These are phyloP conservation scores for Steromphala cineraria DNA, from an alignment of 2,888 invertebrate genomes.

Conservation along the genomic window DNA sequence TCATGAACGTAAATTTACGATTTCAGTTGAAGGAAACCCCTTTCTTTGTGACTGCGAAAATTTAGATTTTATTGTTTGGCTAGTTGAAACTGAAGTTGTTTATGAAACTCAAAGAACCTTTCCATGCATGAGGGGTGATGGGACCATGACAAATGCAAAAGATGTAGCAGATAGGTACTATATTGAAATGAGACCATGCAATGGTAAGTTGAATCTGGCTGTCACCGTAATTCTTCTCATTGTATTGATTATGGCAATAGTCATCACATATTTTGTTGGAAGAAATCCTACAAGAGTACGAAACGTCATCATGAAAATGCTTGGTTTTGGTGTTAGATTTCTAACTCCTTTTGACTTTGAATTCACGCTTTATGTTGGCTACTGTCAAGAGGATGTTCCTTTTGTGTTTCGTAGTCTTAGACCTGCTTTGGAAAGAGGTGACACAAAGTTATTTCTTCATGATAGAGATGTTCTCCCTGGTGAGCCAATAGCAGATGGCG, in stretches of 20 bases:
- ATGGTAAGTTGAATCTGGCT: neutral
- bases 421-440: neutral
- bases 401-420: neutral
- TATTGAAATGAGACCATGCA: neutral
- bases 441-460: neutral
- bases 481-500: neutral
- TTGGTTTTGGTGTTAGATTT: neutral
- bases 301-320: neutral
- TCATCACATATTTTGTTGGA: neutral
- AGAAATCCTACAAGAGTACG: neutral
- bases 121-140: neutral
- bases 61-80: slow-evolving; percentile 3
- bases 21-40: neutral
- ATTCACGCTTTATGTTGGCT: neutral
- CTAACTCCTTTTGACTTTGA: neutral
- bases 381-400: neutral
- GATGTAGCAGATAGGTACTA: neutral
- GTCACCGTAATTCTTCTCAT: neutral
- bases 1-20: neutral
- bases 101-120: neutral
- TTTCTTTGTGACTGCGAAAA: neutral
- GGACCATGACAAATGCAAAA: neutral
- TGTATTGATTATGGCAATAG: neutral
- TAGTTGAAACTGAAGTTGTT: neutral
- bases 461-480: neutral